Percentiles rank a stretch among this genome's conserved stretches.
phyloP scores from a whole-genome alignment of 2,888 invertebrate genomes.

The Apotomis betuletana region DNA sequence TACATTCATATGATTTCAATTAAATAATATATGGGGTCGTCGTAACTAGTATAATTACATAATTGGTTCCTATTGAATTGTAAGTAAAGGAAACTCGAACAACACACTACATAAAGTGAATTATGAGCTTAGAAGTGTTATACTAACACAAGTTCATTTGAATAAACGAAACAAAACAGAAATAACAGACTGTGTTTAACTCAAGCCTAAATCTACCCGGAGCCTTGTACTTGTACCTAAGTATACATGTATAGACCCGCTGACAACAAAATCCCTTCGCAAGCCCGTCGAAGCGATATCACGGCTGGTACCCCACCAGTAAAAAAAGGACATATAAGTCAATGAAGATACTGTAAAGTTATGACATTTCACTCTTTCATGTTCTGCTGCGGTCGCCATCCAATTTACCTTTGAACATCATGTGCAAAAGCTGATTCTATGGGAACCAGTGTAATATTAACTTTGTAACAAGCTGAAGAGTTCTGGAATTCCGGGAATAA shows the following conservation, averaged over 20 bases:
- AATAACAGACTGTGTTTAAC: constrained; percentile 25
- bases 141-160: too few relatives aligned
- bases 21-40: too few relatives aligned
- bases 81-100: too few relatives aligned
- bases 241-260: constrained; percentile 49
- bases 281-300: constrained; percentile 45
- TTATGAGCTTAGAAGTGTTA: too few relatives aligned
- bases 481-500: constrained; percentile 17
- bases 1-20: too few relatives aligned
- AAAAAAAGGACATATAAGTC: neutral
- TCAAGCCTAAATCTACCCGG: constrained; percentile 16
- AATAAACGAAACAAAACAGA: neutral
- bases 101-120: too few relatives aligned
- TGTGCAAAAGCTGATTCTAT: constrained; percentile 49
- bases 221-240: constrained; percentile 42
- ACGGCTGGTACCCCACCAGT: neutral
- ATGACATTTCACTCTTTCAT: constrained; percentile 41
- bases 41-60: too few relatives aligned
- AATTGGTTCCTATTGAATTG: too few relatives aligned
- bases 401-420: constrained; percentile 72
- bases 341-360: neutral
- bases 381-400: constrained; percentile 66
- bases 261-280: constrained; percentile 52
- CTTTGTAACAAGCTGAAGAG: constrained; percentile 41
- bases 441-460: constrained; percentile 40